phyloP scores from a whole-genome alignment of 2,888 invertebrate genomes.

The Ormyrus nitidulus region DNA sequence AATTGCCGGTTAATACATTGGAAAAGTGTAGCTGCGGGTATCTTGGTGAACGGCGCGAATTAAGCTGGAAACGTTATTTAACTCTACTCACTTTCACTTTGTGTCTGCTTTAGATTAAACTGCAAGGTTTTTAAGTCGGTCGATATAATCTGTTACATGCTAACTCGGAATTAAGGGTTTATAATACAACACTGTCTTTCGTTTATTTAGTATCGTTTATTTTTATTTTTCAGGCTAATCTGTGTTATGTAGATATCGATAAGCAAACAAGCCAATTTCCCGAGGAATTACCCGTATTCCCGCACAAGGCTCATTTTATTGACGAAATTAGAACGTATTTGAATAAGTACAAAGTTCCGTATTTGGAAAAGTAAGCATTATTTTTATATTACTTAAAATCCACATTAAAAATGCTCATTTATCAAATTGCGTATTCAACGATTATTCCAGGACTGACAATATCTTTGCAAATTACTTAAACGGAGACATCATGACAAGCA shows the following conservation, averaged over 20 bases:
- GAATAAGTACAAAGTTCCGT: conserved; percentile 80
- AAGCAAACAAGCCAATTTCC: conserved; percentile 94
- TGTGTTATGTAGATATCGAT: conserved; percentile 98
- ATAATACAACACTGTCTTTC: too few relatives aligned
- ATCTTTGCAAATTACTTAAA: conserved; percentile 73
- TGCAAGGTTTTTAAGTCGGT: too few relatives aligned
- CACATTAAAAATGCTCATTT: too few relatives aligned
- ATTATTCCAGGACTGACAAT: conserved; percentile 70
- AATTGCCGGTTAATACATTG: too few relatives aligned
- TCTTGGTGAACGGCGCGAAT: too few relatives aligned
- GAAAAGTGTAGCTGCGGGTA: too few relatives aligned
- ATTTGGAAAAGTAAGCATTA: conserved; percentile 71
- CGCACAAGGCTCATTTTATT: conserved; percentile 90
- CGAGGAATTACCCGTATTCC: conserved; percentile 95
- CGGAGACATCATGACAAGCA: conserved; percentile 86
- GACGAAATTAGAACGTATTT: conserved; percentile 84
- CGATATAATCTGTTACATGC: too few relatives aligned
- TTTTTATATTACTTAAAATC: neutral
- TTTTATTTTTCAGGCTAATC: conserved; percentile 82
- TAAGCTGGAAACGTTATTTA: too few relatives aligned
- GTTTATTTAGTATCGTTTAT: neutral
- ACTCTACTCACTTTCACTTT: too few relatives aligned
- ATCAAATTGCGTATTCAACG: neutral
- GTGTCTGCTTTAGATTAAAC: too few relatives aligned
- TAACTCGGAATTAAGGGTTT: too few relatives aligned